These are phyloP conservation scores for Corydoras sp. DNA, from an alignment of 2,113 vertebrate genomes.

Conservation along the genomic window DNA sequence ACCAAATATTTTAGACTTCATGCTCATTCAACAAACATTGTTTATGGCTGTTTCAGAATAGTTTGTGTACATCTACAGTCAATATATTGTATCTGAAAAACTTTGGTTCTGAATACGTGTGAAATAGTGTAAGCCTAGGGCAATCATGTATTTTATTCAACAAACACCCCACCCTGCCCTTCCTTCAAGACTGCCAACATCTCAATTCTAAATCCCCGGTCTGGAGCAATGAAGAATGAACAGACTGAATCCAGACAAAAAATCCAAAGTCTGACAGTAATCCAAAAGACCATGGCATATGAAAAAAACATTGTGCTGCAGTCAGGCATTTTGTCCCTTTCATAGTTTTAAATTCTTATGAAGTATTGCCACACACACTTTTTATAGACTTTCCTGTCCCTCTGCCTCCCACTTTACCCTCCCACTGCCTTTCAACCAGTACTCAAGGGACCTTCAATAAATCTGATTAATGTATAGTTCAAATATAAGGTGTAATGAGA, in stretches of 20 bases:
- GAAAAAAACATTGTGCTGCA: background rate
- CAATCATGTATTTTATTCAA: conserved; percentile 2
- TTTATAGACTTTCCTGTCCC: background rate
- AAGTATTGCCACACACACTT: conserved; percentile 34
- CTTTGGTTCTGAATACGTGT: background rate
- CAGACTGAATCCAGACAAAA: conserved; percentile 1
- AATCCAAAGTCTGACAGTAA: conserved; percentile 11
- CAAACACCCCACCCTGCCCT: conserved; percentile 10
- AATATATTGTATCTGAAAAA: background rate
- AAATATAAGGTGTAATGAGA: background rate
- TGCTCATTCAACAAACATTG: background rate
- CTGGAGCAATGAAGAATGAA: conserved; percentile 12
- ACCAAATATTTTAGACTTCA: background rate
- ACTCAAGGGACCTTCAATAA: background rate
- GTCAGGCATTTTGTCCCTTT: background rate
- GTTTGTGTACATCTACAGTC: conserved; percentile 19
- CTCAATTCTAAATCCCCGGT: conserved; percentile 8
- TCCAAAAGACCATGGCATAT: conserved; percentile 32
- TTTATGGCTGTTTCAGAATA: background rate
- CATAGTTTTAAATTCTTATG: background rate
- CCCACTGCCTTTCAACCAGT: background rate
- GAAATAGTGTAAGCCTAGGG: conserved; percentile 3
- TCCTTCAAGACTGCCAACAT: conserved; percentile 5
- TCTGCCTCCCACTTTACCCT: background rate
- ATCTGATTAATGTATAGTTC: background rate